Evolutionary conservation across 2,888 invertebrate species (phyloP), one percentile per base, ranked within the genome.

Genomic region (Tetramorium bicarinatum): DNA sequence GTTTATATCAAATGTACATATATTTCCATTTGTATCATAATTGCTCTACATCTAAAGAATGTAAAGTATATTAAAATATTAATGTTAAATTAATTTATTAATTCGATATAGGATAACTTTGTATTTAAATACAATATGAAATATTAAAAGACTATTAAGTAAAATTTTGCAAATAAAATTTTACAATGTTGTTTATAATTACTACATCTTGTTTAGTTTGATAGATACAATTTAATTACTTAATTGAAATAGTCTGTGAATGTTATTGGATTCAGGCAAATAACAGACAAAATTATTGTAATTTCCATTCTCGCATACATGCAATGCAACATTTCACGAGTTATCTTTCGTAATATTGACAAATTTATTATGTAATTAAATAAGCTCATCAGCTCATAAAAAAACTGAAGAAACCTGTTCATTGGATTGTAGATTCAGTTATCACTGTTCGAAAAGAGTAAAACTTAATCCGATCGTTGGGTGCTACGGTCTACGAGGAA

Each of bases 381-480:
- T 18, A 0, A 4, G 29, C 25, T 13, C 4, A 62, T 34, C 2
- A 62, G 6, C 0, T 52, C n/a, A 25, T 25, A 34, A 25, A 34
- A 67, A 21, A 56, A 8, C 7, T 21, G 11, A 29, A 41, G 21
- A 56, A 69, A 47, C 29, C 67, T 69, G 56, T 1, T 6, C 13
- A 47, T 11, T 15, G 13, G 18, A 34, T 69, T 34, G 15, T 56
- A 66, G 34, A 74, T 75, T 49, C 11, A 61, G 59, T 61, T 25
- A 61, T 21, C 64, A 18, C 7, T 44, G 18, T 38, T 76, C 6
- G 82, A 88, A 75, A 71, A 81, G 82, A 71, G 74, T 71, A 56
- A 84, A 86, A 90, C 87, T 87, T 90, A 88, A 83, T 88, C 83
- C 71, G 83, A 79, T 87, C 84, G 82, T 90, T 87, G 75, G 66